Base-by-base conservation (phyloP, 1,140 invertebrate genomes). In the Mylabris phalerata region DNA sequence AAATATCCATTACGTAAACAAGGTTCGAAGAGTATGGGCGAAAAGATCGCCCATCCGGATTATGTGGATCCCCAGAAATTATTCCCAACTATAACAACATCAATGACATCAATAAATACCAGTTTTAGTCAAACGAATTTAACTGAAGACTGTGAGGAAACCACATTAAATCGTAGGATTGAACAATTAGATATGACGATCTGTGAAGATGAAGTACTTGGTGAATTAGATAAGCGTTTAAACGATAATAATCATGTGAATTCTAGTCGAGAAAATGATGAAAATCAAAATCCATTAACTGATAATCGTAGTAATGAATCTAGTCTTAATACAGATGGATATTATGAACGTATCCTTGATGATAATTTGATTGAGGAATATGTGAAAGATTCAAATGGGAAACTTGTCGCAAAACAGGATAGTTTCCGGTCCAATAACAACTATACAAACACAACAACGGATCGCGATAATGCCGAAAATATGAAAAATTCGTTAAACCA, bases 41-140 rank as follows among this genome's bases (percentile, higher is more conserved):
- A 90, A 27, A 82, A 90, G 54, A 91, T 94, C 69, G 90, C 90
- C 5, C 84, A 91, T 67, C 87, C 89, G 0, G 90, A 93, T 65
- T 93, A 93, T 67, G 88, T 86, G 0, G 88, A 93, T 74, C 89
- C 90, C 2, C 68, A 71, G 32, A 71, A 71, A 56, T 59, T 73
- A n/a, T 65, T 67, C 27, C 38, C 25, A 19, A 19, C 19, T 19
- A 1, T 19, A 19, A 19, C 19, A 32, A 47, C 59, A n/a, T 32
- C 32, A 7, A 32, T 7, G 32, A 32, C 7, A 2, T 32, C 13
- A 55, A 50, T 11, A 27, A 52, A 9, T 38, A 61, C 32, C 2
- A 19, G 19, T 2, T 19, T 32, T 32, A 40, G 52, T 25, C 19
- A 44, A 10, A 57, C 52, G 48, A 64, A 24, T 26, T 27, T 19